A percentile compares a stretch with the other conserved stretches of the same genome.
phyloP scores from a whole-genome alignment of 2,113 vertebrate genomes.

The Phaethornis superciliosus region DNA sequence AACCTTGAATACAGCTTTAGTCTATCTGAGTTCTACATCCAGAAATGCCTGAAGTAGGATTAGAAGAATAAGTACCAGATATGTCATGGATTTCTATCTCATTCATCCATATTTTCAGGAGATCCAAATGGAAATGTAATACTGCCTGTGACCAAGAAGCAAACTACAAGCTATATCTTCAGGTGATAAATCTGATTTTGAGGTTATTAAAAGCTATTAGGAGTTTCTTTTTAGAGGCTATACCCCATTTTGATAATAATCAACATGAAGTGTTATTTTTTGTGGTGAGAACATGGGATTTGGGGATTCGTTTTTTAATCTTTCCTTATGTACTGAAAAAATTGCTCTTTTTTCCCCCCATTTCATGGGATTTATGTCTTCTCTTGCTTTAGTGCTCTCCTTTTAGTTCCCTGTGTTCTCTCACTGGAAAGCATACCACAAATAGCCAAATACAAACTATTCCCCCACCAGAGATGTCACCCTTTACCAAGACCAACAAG shows the following conservation, averaged over 20 bases:
- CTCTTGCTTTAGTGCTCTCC: background rate
- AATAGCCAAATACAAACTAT: background rate
- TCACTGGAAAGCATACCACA: background rate
- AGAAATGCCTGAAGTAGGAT: background rate
- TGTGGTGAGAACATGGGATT: background rate
- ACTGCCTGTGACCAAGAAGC: background rate
- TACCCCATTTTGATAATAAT: background rate
- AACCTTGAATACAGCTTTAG: background rate
- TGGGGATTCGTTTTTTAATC: background rate
- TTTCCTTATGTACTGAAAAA: background rate
- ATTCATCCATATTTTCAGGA: background rate
- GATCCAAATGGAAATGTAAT: background rate
- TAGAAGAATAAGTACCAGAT: background rate
- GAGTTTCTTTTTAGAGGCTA: background rate
- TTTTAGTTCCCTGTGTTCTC: background rate
- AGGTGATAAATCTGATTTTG: background rate
- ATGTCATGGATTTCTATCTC: background rate
- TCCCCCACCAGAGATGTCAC: background rate
- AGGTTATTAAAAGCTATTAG: background rate
- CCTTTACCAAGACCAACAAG: background rate
- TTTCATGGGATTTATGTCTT: background rate
- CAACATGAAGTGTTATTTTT: background rate
- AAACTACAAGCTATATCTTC: background rate
- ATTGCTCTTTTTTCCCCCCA: no score
- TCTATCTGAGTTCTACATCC: background rate